These are phyloP conservation scores for Scolopax bukidnonensis DNA, from an alignment of 2,797 vertebrate species.

Conservation along the genomic window DNA sequence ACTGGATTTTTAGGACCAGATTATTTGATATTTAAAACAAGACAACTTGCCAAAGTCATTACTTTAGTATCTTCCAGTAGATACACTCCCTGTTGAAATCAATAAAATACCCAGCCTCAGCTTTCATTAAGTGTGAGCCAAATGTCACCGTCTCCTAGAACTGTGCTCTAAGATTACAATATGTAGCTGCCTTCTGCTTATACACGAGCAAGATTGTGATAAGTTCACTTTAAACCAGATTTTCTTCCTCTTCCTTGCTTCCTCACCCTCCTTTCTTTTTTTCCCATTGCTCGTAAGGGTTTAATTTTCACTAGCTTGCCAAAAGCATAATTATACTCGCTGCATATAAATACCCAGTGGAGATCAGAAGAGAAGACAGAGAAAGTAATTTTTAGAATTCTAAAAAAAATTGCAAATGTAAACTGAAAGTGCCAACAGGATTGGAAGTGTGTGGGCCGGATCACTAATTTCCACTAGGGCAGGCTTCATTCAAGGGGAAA, in stretches of 20 bases:
- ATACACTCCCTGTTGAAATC: conserved; percentile 58
- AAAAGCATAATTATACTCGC: conserved; percentile 69
- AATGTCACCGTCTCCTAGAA: conserved; percentile 70
- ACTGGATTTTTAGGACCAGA: conserved; percentile 66
- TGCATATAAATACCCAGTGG: conserved; percentile 67
- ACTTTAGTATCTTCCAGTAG: conserved; percentile 60
- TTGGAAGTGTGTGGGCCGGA: conserved; percentile 27
- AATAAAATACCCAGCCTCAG: conserved; percentile 64
- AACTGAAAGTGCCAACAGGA: conserved; percentile 27
- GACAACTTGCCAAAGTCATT: conserved; percentile 68
- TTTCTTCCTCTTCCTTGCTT: conserved; percentile 48
- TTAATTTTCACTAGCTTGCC: conserved; percentile 71
- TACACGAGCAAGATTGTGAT: conserved; percentile 59
- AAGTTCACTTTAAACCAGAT: conserved; percentile 67
- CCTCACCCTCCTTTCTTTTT: neutral
- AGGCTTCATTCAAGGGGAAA: conserved; percentile 43
- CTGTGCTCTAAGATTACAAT: conserved; percentile 45
- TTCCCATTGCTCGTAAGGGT: conserved; percentile 30
- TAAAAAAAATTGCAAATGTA: conserved; percentile 51
- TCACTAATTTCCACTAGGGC: conserved; percentile 39
- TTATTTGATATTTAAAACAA: conserved; percentile 69
- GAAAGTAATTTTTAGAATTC: conserved; percentile 67
- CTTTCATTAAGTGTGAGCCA: conserved; percentile 72
- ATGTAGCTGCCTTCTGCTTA: conserved; percentile 61
- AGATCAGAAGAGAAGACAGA: conserved; percentile 60